A percentile compares a stretch with the other conserved stretches of the same genome.
These are phyloP conservation scores for Brachionus koreanus DNA, from an alignment of 1,140 invertebrate species.

Conservation along the genomic window DNA sequence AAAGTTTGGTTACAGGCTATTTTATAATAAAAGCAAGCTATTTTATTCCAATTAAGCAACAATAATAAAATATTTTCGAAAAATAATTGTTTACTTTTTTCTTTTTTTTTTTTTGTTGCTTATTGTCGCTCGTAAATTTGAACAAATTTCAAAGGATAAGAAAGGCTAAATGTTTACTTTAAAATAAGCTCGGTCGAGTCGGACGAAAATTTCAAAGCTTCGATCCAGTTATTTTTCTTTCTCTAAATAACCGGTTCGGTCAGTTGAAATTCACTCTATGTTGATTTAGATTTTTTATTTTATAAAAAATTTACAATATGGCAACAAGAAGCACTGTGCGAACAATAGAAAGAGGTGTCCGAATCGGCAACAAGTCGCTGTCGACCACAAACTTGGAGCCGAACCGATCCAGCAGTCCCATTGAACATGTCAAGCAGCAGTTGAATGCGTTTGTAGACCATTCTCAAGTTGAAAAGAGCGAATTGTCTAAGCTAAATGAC, in stretches of 20 bases:
- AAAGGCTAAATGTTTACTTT: not conserved
- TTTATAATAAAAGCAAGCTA: slow-evolving; percentile 3
- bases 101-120: not conserved
- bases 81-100: slow-evolving; percentile 1
- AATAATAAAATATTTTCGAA: not conserved
- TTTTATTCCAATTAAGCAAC: slow-evolving; percentile 28
- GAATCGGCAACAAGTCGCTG: not conserved
- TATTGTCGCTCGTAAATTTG: not conserved
- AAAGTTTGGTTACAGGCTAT: slow-evolving; percentile 36
- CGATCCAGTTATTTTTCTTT: not conserved
- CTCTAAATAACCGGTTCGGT: not conserved
- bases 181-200: not conserved
- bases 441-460: slow-evolving; percentile 17
- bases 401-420: not conserved
- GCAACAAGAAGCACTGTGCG: not conserved
- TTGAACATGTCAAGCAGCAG: slow-evolving; percentile 19
- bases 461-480: slow-evolving; percentile 17
- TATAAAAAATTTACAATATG: not conserved
- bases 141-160: not conserved
- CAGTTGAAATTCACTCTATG: not conserved
- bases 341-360: slow-evolving; percentile 36
- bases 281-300: not conserved
- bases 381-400: not conserved
- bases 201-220: not conserved
- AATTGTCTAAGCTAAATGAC: slow-evolving; percentile 16